These are phyloP conservation scores for Anoplolepis gracilipes DNA, from an alignment of 1,140 invertebrate species.

Conservation along the genomic window DNA sequence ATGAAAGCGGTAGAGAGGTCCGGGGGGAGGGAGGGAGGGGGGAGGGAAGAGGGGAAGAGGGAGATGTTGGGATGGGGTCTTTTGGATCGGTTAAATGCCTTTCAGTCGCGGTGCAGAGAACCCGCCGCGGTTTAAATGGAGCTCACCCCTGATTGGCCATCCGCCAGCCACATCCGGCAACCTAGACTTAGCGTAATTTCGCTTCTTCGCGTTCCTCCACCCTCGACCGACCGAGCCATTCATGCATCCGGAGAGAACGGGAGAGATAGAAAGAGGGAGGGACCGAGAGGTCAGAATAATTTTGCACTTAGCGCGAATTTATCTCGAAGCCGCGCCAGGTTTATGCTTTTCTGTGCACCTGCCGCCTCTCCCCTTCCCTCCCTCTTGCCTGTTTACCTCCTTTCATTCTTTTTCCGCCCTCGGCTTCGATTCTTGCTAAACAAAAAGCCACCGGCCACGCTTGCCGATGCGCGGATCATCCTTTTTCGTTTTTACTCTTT, in stretches of 20 bases:
- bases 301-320: constrained; percentile 78
- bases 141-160: constrained; percentile 83
- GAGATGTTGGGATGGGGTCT: constrained; percentile 73
- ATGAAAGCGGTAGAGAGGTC: constrained; percentile 68
- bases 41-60: neutral
- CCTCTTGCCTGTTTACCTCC: constrained; percentile 53
- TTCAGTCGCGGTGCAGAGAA: constrained; percentile 79
- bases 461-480: constrained; percentile 29
- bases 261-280: neutral
- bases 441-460: constrained; percentile 61
- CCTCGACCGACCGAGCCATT: constrained; percentile 62
- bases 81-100: constrained; percentile 85
- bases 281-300: constrained; percentile 76
- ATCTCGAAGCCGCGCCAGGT: constrained; percentile 68
- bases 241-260: constrained; percentile 43
- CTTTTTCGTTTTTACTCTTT: neutral
- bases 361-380: neutral
- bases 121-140: constrained; percentile 81
- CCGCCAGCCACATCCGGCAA: constrained; percentile 29
- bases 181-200: constrained; percentile 65
- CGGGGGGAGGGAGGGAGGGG: constrained; percentile 33
- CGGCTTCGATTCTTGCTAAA: constrained; percentile 56
- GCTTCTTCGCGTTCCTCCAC: constrained; percentile 68
- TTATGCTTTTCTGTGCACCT: neutral
- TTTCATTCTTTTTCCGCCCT: constrained; percentile 40